These are phyloP conservation scores for Drosophila teissieri DNA, from an alignment of 1,140 invertebrate species.

Conservation along the genomic window DNA sequence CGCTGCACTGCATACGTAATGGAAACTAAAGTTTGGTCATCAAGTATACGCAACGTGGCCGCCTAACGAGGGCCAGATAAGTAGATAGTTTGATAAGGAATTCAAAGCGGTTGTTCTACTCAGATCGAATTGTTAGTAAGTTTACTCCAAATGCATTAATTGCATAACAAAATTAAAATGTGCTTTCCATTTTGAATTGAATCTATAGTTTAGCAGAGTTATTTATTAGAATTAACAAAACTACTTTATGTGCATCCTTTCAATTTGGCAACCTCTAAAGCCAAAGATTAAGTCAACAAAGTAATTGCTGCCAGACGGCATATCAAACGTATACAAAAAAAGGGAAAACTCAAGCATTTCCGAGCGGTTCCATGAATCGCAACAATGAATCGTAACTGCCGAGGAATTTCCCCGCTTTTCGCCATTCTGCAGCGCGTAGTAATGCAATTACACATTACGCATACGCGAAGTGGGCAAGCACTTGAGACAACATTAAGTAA, in stretches of 20 bases:
- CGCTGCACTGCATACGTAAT: slow-evolving; percentile 25
- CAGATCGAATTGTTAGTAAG: not conserved
- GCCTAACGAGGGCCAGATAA: not conserved
- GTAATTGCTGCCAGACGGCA: not conserved
- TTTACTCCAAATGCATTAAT: not conserved
- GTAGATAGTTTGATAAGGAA: not conserved
- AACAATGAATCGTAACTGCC: slow-evolving; percentile 10
- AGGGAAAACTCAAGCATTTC: slow-evolving; percentile 7
- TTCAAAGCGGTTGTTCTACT: not conserved
- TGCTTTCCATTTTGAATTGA: no score
- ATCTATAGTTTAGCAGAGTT: no score
- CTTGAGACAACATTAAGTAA: slow-evolving; percentile 55
- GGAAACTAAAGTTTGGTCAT: slow-evolving; percentile 6
- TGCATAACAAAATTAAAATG: no score
- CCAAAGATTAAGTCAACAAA: not conserved
- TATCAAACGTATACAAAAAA: not conserved
- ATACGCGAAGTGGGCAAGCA: slow-evolving; percentile 29
- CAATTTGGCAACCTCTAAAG: no score
- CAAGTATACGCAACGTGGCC: slow-evolving; percentile 14
- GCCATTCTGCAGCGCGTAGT: slow-evolving; percentile 1
- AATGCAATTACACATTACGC: slow-evolving; percentile 38
- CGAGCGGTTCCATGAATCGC: not conserved
- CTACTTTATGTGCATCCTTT: not conserved
- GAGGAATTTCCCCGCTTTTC: not conserved
- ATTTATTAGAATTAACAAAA: no score